Evolutionary conservation across 2,797 vertebrate genomes (phyloP).

Genomic region (Paguma larvata): DNA sequence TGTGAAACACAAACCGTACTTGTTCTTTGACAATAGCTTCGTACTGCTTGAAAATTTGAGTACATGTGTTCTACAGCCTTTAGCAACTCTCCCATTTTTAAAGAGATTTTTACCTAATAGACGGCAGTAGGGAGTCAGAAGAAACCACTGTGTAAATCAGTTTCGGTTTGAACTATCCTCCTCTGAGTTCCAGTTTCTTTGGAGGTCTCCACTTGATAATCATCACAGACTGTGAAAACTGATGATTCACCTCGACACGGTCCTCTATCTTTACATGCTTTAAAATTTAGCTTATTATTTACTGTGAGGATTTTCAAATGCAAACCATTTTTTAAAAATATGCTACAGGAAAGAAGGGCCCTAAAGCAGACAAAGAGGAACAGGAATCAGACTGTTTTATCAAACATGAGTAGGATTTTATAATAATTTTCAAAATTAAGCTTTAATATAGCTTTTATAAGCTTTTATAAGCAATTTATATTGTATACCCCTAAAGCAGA

Average conservation of each 20-base stretch:
- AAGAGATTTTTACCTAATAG: background rate
- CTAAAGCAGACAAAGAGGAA: background rate
- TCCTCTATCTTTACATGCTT: background rate
- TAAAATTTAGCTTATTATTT: constrained; percentile 14
- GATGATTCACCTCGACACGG: background rate
- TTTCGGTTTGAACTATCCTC: background rate
- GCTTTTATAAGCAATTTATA: constrained; percentile 18
- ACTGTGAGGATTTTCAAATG: constrained; percentile 32
- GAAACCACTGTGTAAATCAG: background rate
- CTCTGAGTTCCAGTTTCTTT: constrained; percentile 15
- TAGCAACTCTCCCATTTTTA: background rate
- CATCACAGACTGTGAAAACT: background rate
- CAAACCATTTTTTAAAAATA: background rate
- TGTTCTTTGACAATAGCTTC: constrained; percentile 48
- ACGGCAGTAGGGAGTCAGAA: background rate
- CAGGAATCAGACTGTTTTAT: background rate
- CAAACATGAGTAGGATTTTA: background rate
- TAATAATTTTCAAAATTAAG: constrained; percentile 47
- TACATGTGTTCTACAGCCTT: background rate
- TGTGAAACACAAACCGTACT: constrained; percentile 17
- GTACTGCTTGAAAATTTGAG: background rate
- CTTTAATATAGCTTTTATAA: background rate
- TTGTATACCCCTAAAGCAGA: background rate
- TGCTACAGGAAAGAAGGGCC: background rate
- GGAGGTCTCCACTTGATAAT: background rate